These are phyloP conservation scores for Eupithecia exiguata DNA, from an alignment of 2,888 invertebrate genomes.

Conservation along the genomic window DNA sequence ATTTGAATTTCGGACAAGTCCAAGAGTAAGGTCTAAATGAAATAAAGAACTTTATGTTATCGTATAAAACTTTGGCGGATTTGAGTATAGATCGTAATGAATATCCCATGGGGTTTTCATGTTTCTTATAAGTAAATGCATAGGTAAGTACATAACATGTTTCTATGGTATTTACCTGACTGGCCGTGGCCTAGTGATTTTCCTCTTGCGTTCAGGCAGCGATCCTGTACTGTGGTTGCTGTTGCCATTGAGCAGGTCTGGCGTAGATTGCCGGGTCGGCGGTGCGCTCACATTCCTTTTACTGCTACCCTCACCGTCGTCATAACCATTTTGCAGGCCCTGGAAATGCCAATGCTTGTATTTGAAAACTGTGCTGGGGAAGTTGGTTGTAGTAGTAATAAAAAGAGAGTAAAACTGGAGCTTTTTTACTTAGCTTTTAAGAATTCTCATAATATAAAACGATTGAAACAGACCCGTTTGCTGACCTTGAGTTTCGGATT, in stretches of 20 bases:
- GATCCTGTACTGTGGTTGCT: conserved; percentile 80
- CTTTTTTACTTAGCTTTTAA: conserved; percentile 35
- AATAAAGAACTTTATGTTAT: neutral
- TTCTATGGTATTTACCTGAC: conserved; percentile 55
- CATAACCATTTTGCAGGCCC: conserved; percentile 66
- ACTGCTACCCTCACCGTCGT: conserved; percentile 70
- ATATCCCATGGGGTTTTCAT: neutral
- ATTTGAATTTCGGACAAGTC: neutral
- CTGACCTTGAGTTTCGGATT: conserved; percentile 91
- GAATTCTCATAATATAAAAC: conserved; percentile 43
- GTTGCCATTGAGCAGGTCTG: conserved; percentile 78
- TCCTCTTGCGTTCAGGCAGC: conserved; percentile 76
- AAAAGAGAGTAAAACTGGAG: conserved; percentile 25
- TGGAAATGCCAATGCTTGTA: conserved; percentile 40
- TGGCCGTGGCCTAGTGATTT: conserved; percentile 70
- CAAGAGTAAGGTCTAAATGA: neutral
- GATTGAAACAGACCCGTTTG: conserved; percentile 83
- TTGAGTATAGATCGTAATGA: neutral
- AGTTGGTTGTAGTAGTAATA: neutral
- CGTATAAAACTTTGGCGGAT: neutral
- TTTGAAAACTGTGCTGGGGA: neutral
- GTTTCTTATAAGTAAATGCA: neutral
- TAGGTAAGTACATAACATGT: neutral
- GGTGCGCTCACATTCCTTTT: conserved; percentile 77
- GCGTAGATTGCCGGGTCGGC: conserved; percentile 76